phyloP scores from a whole-genome alignment of 2,113 vertebrate genomes.

The Leptosomus discolor region DNA sequence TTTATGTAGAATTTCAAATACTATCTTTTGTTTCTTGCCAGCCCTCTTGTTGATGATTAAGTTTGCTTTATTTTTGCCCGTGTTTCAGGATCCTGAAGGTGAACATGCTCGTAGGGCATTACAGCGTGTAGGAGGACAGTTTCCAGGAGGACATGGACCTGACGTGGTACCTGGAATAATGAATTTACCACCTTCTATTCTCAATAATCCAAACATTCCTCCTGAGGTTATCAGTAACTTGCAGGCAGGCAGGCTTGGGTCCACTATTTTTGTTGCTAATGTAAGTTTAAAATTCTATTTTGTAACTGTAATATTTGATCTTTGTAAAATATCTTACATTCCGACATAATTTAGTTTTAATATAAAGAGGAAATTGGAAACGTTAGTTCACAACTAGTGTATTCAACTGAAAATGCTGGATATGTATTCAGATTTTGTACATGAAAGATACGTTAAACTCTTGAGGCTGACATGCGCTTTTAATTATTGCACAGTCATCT shows the following conservation, averaged over 20 bases:
- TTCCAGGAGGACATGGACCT: constrained; percentile 81
- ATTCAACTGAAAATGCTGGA: background rate
- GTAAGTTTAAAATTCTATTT: constrained; percentile 76
- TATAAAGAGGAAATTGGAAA: background rate
- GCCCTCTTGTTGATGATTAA: background rate
- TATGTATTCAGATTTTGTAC: background rate
- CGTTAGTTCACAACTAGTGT: background rate
- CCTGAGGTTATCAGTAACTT: constrained; percentile 92
- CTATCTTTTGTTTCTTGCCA: background rate
- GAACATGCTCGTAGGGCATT: constrained; percentile 92
- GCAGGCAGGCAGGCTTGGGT: constrained; percentile 91
- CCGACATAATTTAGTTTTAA: background rate
- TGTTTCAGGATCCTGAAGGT: constrained; percentile 91
- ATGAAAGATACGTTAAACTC: background rate
- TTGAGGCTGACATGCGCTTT: background rate
- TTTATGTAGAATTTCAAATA: constrained; percentile 37
- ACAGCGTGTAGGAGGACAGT: constrained; percentile 85
- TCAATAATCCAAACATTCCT: constrained; percentile 97
- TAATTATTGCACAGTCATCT: background rate
- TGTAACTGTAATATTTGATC: background rate
- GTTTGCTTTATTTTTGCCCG: background rate
- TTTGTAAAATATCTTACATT: background rate
- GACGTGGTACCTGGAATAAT: constrained; percentile 87
- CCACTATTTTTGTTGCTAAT: constrained; percentile 96
- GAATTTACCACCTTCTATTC: constrained; percentile 91